Base-by-base conservation (phyloP, 2,888 invertebrate species). In the Drosophila siamana region DNA sequence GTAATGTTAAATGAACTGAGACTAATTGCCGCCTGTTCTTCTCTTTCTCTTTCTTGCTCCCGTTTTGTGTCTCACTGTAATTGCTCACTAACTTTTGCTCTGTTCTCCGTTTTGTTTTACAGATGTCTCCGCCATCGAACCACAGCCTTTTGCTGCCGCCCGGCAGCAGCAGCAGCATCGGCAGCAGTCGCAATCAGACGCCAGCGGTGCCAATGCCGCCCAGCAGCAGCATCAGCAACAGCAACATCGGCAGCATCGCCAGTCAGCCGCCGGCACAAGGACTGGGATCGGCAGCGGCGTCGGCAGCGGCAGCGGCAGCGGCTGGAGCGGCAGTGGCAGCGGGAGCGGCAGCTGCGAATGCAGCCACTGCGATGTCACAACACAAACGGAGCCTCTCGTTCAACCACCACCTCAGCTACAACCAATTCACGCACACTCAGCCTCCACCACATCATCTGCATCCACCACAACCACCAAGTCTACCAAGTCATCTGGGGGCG, bases 371-470 rank as follows among this genome's bases (percentile, higher is more conserved):
- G 70, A 64, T 93, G 93, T 94, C 93, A 91, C 94, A 93, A 93
- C 95, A 94, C 93, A 95, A 94, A 94, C 94, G 93, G 94, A 95
- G 93, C 93, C 95, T 93, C 86, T 95, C 95, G 91, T 94, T 95
- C 93, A 95, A 95, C 92, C 94, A 95, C 92, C 94, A 94, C 92
- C 94, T 94, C 93, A 94, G 94, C 91, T 94, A 94, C 93, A 94
- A 94, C 90, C 94, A 94, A 91, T 94, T 94, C 91, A 91, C 89
- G 82, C 91, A 91, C 90, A 91, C 89, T 89, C 92, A 88, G 89
- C 92, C 89, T 91, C 92, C 86, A 90, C 94, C 93, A 92, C 94
- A 93, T 93, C 93, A 93, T 89, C 94, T 93, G 87, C 92, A 90
- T 91, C 93, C 93, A 93, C 91, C 88, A 90, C 92, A 89, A 90